phyloP scores from a whole-genome alignment of 2,797 vertebrate genomes.

The Muscicapa comitata region DNA sequence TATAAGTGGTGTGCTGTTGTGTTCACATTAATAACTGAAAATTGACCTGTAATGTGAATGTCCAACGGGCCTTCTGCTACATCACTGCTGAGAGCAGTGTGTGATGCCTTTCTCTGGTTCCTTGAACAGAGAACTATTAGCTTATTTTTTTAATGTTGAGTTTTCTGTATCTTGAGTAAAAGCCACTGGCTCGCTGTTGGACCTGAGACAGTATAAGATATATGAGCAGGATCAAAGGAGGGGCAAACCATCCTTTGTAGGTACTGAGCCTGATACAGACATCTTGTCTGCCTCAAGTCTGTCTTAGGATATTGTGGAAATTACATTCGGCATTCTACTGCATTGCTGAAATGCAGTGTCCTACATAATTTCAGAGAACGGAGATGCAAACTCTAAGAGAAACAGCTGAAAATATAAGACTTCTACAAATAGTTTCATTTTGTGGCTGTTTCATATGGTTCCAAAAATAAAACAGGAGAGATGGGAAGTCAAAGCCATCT shows the following conservation, averaged over 20 bases:
- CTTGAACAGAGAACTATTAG: neutral
- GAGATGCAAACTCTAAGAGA: neutral
- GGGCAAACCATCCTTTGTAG: neutral
- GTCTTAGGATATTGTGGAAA: neutral
- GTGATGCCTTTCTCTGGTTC: neutral
- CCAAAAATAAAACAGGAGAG: neutral
- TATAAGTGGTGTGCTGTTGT: neutral
- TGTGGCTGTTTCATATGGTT: neutral
- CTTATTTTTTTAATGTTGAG: neutral
- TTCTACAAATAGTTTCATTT: neutral
- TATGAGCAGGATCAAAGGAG: neutral
- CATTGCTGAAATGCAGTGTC: neutral
- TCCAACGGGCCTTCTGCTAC: neutral
- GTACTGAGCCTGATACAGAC: neutral
- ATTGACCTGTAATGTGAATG: neutral
- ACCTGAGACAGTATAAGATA: neutral
- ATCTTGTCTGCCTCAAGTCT: neutral
- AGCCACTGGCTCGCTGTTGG: neutral
- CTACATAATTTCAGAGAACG: neutral
- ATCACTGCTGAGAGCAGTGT: neutral
- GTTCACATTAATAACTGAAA: neutral
- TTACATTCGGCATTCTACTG: neutral
- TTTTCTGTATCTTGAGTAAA: neutral
- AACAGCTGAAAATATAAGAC: neutral
- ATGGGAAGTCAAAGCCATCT: neutral